A percentile compares a stretch with the other conserved stretches of the same genome.
Conservation (phyloP, 2,888 invertebrate species). For the Lasioglossum lativentre region DNA sequence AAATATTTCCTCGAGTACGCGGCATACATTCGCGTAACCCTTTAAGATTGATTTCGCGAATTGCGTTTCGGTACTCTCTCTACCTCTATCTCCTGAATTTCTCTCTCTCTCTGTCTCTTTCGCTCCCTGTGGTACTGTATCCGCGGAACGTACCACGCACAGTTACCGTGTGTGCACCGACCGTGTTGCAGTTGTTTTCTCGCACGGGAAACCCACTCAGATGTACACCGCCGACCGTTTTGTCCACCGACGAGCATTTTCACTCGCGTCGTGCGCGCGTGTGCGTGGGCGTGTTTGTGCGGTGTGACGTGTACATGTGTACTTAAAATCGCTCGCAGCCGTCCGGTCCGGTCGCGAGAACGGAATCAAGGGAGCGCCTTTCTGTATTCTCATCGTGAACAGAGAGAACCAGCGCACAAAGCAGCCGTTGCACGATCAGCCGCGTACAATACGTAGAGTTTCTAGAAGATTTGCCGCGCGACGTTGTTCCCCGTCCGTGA, state of each 20-base stretch:
- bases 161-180: slow-evolving; percentile 23
- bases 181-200: slow-evolving; percentile 55
- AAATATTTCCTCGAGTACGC: slow-evolving; percentile 34
- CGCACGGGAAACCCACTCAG: slow-evolving; percentile 47
- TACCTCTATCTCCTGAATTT: not conserved
- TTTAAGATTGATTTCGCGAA: slow-evolving; percentile 40
- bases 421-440: slow-evolving; percentile 46
- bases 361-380: slow-evolving; percentile 67
- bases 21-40: slow-evolving; percentile 29
- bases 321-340: slow-evolving; percentile 55
- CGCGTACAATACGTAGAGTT: slow-evolving; percentile 51
- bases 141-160: slow-evolving; percentile 40
- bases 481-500: slow-evolving; percentile 35
- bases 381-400: slow-evolving; percentile 53
- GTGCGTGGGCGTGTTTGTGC: slow-evolving; percentile 65
- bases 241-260: slow-evolving; percentile 39
- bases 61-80: slow-evolving; percentile 31
- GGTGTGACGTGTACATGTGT: slow-evolving; percentile 55
- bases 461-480: slow-evolving; percentile 49
- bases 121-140: not conserved
- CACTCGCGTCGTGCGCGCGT: slow-evolving; percentile 43
- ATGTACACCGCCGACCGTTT: slow-evolving; percentile 32
- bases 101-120: not conserved
- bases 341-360: slow-evolving; percentile 53
- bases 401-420: slow-evolving; percentile 43